These are phyloP conservation scores for Drosophila mimetica DNA, from an alignment of 2,888 invertebrate species.

Conservation along the genomic window DNA sequence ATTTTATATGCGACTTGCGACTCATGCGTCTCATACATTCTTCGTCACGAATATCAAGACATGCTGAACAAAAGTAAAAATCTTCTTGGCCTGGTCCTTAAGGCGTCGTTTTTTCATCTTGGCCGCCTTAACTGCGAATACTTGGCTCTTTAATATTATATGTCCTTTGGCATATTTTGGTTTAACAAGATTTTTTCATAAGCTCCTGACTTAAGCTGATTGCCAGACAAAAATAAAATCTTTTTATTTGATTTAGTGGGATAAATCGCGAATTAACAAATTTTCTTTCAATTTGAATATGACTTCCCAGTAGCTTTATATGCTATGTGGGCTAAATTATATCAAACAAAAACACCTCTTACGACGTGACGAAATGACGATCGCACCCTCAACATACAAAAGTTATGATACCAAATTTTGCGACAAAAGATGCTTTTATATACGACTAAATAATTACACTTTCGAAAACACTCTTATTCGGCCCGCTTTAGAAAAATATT, in stretches of 20 bases:
- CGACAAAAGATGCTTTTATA: too few relatives aligned
- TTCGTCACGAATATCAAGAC: slow-evolving; percentile 5
- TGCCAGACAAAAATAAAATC: neutral
- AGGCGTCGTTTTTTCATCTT: slow-evolving; percentile 10
- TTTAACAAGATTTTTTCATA: slow-evolving; percentile 12
- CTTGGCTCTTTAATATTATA: slow-evolving; percentile 19
- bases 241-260: neutral
- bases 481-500: too few relatives aligned
- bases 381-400: too few relatives aligned
- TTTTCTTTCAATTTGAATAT: neutral
- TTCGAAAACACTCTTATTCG: too few relatives aligned
- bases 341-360: too few relatives aligned
- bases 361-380: too few relatives aligned
- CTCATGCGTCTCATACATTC: neutral
- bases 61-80: slow-evolving; percentile 20
- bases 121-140: neutral
- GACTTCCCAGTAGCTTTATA: too few relatives aligned
- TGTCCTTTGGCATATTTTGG: slow-evolving; percentile 5
- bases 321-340: too few relatives aligned
- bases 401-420: too few relatives aligned
- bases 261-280: neutral
- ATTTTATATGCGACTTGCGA: slow-evolving; percentile 18
- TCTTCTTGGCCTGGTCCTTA: slow-evolving; percentile 8
- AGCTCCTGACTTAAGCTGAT: slow-evolving; percentile 3
- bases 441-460: too few relatives aligned